Conservation (phyloP, 1,140 invertebrate genomes). For the Riptortus pedestris region DNA sequence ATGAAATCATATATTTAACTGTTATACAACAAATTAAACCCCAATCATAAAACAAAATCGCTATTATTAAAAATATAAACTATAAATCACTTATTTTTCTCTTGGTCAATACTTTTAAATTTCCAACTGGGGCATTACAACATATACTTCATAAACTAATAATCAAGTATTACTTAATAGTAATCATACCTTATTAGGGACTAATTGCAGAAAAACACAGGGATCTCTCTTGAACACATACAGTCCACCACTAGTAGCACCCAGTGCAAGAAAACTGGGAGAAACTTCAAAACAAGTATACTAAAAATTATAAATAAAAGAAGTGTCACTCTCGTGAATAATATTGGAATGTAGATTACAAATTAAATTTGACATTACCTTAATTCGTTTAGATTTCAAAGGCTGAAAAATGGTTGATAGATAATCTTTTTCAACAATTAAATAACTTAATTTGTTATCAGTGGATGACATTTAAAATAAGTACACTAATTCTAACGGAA, state of each 20-base stretch:
- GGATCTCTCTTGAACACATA: conserved; percentile 62
- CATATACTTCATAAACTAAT: too few species aligned
- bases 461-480: background rate
- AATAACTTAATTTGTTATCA: background rate
- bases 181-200: conserved; percentile 56
- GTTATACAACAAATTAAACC: too few species aligned
- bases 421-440: background rate
- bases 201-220: conserved; percentile 60
- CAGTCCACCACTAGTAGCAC: conserved; percentile 65
- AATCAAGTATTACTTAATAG: too few species aligned
- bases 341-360: background rate
- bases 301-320: conserved; percentile 41
- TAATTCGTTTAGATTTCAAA: conserved; percentile 2
- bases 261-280: conserved; percentile 56
- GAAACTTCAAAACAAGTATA: conserved; percentile 68
- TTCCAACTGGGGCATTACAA: too few species aligned
- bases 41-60: too few species aligned
- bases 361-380: background rate
- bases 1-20: too few species aligned
- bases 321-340: background rate
- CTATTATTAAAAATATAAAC: too few species aligned
- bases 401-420: background rate
- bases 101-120: too few species aligned
- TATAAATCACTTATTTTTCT: too few species aligned
- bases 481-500: too few species aligned